phyloP scores from a whole-genome alignment of 2,797 vertebrate genomes.

The Cryptoblepharus egeriae region DNA sequence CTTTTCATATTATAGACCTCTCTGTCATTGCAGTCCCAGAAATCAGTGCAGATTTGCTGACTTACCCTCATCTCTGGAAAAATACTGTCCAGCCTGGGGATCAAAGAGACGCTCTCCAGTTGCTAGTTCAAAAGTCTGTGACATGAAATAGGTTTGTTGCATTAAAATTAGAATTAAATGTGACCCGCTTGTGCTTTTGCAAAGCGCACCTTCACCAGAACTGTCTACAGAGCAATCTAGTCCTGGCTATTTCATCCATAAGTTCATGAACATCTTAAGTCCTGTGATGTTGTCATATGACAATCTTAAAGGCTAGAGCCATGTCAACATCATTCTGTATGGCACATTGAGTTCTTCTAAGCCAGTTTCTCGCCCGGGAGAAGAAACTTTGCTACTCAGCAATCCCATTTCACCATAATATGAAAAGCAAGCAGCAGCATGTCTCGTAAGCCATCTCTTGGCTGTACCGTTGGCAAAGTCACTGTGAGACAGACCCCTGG shows the following conservation, averaged over 20 bases:
- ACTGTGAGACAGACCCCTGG: not conserved
- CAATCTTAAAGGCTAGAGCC: not conserved
- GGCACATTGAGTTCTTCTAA: not conserved
- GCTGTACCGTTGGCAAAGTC: not conserved
- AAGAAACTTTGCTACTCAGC: not conserved
- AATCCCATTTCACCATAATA: not conserved
- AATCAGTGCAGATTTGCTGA: not conserved
- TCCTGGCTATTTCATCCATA: not conserved
- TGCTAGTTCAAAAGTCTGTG: constrained; percentile 87
- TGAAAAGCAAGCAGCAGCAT: not conserved
- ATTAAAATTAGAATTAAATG: not conserved
- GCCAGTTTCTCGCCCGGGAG: not conserved
- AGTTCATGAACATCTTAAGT: not conserved
- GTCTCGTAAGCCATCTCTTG: not conserved
- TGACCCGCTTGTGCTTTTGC: not conserved
- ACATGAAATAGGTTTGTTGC: constrained; percentile 30
- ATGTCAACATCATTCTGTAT: not conserved
- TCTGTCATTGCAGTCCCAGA: constrained; percentile 4
- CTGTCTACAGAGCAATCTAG: not conserved
- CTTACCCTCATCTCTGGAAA: constrained; percentile 87
- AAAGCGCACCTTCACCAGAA: no score
- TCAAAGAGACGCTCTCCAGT: constrained; percentile 85
- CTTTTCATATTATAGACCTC: not conserved
- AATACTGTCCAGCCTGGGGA: constrained; percentile 80
- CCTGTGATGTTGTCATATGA: not conserved